A percentile compares a stretch with the other conserved stretches of the same genome.
phyloP scores from a whole-genome alignment of 2,113 vertebrate genomes.

The Mugil cephalus region DNA sequence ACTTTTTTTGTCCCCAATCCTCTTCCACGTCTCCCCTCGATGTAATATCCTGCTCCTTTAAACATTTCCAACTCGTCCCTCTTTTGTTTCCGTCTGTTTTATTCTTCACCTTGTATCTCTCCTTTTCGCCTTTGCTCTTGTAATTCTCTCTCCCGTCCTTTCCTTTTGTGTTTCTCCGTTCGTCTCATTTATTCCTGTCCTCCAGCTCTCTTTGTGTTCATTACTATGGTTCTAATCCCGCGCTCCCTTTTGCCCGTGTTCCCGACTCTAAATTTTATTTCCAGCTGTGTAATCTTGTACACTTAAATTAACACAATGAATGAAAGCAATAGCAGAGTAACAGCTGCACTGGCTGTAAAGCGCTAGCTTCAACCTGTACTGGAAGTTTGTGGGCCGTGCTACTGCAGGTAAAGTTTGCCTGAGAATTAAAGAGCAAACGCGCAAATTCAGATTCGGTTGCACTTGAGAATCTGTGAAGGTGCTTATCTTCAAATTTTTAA shows the following conservation, averaged over 20 bases:
- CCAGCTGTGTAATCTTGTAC: slow-evolving; percentile 44
- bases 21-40: background rate
- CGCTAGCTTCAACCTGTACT: background rate
- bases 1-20: slow-evolving; percentile 8
- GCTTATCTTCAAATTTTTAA: slow-evolving; percentile 13
- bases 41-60: slow-evolving; percentile 20
- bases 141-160: slow-evolving; percentile 39
- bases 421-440: slow-evolving; percentile 5
- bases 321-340: slow-evolving; percentile 47
- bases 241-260: slow-evolving; percentile 22
- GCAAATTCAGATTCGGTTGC: slow-evolving; percentile 8
- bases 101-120: slow-evolving; percentile 38
- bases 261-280: slow-evolving; percentile 50
- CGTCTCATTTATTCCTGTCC: slow-evolving; percentile 66
- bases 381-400: background rate
- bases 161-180: slow-evolving; percentile 50
- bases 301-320: slow-evolving; percentile 42
- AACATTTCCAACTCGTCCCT: slow-evolving; percentile 9
- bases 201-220: slow-evolving; percentile 66
- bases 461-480: background rate
- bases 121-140: slow-evolving; percentile 37
- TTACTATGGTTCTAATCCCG: slow-evolving; percentile 61
- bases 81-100: slow-evolving; percentile 43
- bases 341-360: slow-evolving; percentile 24
- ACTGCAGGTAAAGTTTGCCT: slow-evolving; percentile 18